phyloP scores from a whole-genome alignment of 2,888 invertebrate species.

The Hirtodrosophila cameraria region DNA sequence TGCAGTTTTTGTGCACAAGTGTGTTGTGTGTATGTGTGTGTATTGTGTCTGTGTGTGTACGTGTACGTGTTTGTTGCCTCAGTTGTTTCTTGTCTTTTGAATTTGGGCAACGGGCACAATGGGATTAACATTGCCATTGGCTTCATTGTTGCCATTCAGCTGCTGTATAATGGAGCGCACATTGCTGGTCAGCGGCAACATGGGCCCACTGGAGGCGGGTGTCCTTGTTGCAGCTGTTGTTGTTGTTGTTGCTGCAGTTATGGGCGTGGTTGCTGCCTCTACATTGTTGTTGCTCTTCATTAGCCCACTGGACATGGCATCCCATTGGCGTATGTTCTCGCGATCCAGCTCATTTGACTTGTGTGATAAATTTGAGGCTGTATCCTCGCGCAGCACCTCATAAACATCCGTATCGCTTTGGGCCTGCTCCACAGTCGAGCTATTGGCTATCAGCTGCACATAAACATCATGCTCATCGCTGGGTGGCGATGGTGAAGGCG shows the following conservation, averaged over 20 bases:
- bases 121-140: constrained; percentile 45
- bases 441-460: constrained; percentile 74
- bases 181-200: constrained; percentile 65
- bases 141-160: constrained; percentile 67
- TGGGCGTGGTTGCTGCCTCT: too few relatives aligned
- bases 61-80: too few relatives aligned
- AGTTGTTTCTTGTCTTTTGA: constrained; percentile 47
- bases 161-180: constrained; percentile 80
- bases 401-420: constrained; percentile 80
- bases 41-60: too few relatives aligned
- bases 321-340: constrained; percentile 94
- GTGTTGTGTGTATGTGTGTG: neutral
- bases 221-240: constrained; percentile 11
- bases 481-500: constrained; percentile 42
- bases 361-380: constrained; percentile 81
- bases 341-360: constrained; percentile 89
- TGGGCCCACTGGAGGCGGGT: constrained; percentile 38
- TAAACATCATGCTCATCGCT: constrained; percentile 82
- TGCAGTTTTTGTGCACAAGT: constrained; percentile 20
- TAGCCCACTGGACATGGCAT: constrained; percentile 93
- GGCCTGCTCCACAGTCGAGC: constrained; percentile 24
- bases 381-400: constrained; percentile 83
- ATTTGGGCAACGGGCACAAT: constrained; percentile 35
- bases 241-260: constrained; percentile 4
- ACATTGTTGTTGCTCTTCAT: constrained; percentile 85